Conservation (phyloP, 2,797 vertebrate genomes). For the Xiphophorus birchmanni region DNA sequence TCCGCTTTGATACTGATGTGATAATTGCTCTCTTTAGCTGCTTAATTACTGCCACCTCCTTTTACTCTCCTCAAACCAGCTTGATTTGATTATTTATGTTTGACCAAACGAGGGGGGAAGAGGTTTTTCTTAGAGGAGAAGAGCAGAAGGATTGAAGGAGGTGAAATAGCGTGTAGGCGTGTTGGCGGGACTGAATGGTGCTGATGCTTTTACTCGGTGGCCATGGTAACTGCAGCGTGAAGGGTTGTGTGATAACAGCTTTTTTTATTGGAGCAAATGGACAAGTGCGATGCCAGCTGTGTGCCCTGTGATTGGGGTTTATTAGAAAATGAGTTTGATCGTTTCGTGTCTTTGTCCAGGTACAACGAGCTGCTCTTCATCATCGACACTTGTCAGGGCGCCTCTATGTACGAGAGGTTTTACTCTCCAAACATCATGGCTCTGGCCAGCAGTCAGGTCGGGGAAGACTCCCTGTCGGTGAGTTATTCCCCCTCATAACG, state of each 20-base stretch:
- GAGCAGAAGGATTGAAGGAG: constrained; percentile 8
- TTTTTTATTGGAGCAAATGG: constrained; percentile 51
- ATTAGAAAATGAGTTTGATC: constrained; percentile 10
- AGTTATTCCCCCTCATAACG: constrained; percentile 56
- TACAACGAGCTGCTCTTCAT: constrained; percentile 98
- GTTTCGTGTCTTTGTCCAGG: constrained; percentile 68
- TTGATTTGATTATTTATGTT: constrained; percentile 21
- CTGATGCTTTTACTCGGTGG: constrained; percentile 59
- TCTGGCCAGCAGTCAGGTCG: constrained; percentile 96
- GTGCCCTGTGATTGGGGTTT: constrained; percentile 19
- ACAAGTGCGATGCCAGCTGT: constrained; percentile 37
- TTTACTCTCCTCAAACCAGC: constrained; percentile 17
- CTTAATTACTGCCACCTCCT: constrained; percentile 46
- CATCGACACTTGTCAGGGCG: constrained; percentile 98
- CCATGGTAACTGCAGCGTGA: constrained; percentile 70
- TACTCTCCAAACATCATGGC: constrained; percentile 99
- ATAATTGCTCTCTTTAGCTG: constrained; percentile 60
- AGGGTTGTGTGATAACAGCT: constrained; percentile 37
- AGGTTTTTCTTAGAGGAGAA: constrained; percentile 10
- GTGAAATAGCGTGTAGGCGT: constrained; percentile 35
- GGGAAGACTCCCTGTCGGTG: constrained; percentile 98
- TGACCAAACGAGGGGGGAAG: not conserved
- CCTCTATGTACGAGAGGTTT: constrained; percentile 98
- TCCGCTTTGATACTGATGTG: constrained; percentile 52
- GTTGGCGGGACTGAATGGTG: constrained; percentile 47